These are phyloP conservation scores for Brachyptera putata DNA, from an alignment of 2,888 invertebrate genomes.

Conservation along the genomic window DNA sequence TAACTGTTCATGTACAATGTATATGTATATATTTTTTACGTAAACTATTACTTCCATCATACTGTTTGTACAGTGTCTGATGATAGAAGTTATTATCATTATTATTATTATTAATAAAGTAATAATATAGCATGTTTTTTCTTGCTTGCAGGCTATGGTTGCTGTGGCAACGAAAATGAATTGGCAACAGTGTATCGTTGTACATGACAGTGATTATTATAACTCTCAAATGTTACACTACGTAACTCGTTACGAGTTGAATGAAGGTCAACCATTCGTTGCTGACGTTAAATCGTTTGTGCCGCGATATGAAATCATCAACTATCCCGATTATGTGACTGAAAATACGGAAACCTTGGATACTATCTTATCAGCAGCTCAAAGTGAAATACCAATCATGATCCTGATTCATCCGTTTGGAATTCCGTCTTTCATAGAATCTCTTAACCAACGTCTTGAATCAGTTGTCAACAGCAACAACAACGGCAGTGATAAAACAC, in stretches of 20 bases:
- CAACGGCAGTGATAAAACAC: too few species aligned
- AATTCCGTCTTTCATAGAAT: neutral
- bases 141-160: constrained; percentile 31
- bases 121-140: neutral
- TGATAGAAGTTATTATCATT: too few species aligned
- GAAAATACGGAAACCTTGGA: neutral
- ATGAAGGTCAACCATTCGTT: constrained; percentile 23
- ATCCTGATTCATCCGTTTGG: constrained; percentile 12
- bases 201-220: constrained; percentile 33
- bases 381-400: neutral
- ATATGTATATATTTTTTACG: too few species aligned
- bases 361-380: neutral
- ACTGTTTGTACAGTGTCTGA: too few species aligned
- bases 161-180: constrained; percentile 34
- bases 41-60: too few species aligned
- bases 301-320: neutral
- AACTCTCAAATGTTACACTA: constrained; percentile 30
- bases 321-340: neutral
- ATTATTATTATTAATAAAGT: too few species aligned
- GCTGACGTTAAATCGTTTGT: constrained; percentile 15
- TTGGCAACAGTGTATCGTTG: constrained; percentile 31
- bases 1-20: too few species aligned
- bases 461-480: neutral
- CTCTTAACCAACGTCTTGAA: neutral
- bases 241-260: constrained; percentile 22